Base-by-base conservation (phyloP, 2,888 invertebrate genomes). In the Ennomos quercinarius region DNA sequence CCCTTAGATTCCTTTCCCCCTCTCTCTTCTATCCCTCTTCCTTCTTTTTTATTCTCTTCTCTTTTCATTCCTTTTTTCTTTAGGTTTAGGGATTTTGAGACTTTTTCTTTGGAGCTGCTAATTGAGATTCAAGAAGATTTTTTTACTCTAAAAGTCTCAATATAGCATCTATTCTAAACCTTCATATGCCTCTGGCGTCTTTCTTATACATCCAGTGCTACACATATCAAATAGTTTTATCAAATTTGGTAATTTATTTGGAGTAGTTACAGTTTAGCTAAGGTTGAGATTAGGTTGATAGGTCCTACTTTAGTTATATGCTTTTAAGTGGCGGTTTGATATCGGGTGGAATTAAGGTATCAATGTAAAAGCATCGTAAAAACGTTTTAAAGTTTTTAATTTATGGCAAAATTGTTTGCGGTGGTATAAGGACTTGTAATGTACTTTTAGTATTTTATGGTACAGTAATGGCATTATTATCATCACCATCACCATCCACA, bases 281-380 rank as follows among this genome's bases (percentile, higher is more conserved):
- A 34, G 12, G 49, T 34, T 12, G 1, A 54, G 55, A 61, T 61
- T 43, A 51, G 10, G 36, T 43, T 50, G 40, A 51, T 46, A 46
- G 12, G 47, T 48, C 34, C 43, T 12, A 47, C 46, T 47, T 58
- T 47, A 56, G 51, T 61, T 60, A 55, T 61, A 46, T 55, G 55
- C 43, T 47, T 55, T 51, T 61, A 61, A 61, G 60, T 55, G 60
- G 43, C 39, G 10, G 42, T 56, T 43, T 51, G 35, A 41, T 56
- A 61, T 36, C 12, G 12, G 17, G 12, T 51, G 47, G 10, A 56
- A 61, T 61, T 51, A 43, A 61, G 39, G 38, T 36, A 61, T 61
- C 51, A 56, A 43, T 34, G 37, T 38, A 34, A 46, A 39, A 13
- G 36, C 12, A 38, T 60, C 60, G 55, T 60, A 43, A 58, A 57